Evolutionary conservation across 1,140 invertebrate genomes (phyloP).

Genomic region (Cydia amplana): DNA sequence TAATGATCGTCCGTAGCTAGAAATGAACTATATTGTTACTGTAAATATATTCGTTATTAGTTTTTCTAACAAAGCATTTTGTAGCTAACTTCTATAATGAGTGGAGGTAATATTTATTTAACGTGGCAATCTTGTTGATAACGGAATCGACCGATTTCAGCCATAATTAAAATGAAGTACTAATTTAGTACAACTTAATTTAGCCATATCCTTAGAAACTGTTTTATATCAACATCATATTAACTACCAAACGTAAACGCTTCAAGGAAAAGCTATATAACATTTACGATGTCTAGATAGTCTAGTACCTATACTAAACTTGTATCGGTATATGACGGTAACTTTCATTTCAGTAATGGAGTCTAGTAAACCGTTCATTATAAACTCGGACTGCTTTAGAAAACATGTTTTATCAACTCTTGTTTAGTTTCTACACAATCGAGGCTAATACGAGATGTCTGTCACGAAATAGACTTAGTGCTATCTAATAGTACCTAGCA

Average conservation of each 20-base stretch:
- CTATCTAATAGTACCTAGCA: not conserved
- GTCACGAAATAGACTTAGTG: not conserved
- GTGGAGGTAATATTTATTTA: too few relatives aligned
- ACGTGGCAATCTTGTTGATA: too few relatives aligned
- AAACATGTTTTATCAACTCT: not conserved
- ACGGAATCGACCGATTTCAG: too few relatives aligned
- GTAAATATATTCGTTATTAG: too few relatives aligned
- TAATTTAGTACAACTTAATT: too few relatives aligned
- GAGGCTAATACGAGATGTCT: constrained; percentile 5
- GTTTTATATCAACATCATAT: too few relatives aligned
- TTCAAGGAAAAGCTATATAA: not conserved
- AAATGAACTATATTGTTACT: not conserved
- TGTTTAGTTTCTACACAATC: not conserved
- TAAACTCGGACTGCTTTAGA: not conserved
- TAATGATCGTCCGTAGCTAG: not conserved
- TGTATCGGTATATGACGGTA: not conserved
- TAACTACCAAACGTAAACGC: not conserved
- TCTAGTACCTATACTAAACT: not conserved
- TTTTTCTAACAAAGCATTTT: too few relatives aligned
- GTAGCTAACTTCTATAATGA: too few relatives aligned
- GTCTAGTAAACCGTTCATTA: not conserved
- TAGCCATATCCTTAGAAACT: too few relatives aligned
- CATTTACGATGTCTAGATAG: not conserved
- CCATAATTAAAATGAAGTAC: too few relatives aligned
- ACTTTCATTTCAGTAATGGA: not conserved